Evolutionary conservation across 2,113 vertebrate genomes (phyloP), one percentile per base, ranked within the genome.

Genomic region (Dipodomys merriami): DNA sequence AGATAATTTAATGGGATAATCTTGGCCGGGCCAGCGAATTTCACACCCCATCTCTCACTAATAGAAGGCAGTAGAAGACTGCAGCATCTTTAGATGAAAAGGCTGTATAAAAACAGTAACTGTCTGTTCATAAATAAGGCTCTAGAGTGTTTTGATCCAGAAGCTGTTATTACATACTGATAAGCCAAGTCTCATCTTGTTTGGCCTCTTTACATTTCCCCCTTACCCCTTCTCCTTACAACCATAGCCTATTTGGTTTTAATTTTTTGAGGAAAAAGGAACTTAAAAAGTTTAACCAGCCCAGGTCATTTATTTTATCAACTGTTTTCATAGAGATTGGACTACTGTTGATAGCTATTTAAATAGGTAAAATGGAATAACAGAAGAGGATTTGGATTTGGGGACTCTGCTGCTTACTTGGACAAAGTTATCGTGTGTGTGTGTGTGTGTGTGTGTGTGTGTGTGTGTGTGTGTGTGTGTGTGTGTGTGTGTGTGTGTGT

Each of bases 51-150:
- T 96, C 91, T 76, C 49, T 94, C 22, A 78, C 39, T 83, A 95
- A 83, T 53, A 80, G 93, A 94, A 79, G 7, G 72, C 96, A 77
- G 87, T 44, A 65, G 65, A 82, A 12, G 84, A 7, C 88, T 72
- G 77, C 27, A 12, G n/a, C 90, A 80, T 94, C 2, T 90, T 96
- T 23, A 7, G 69, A 73, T 72, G 83, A 94, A 73, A 60, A 96
- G 93, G 79, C 25, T 95, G 88, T 95, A 33, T 83, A 25, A 95
- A 68, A 76, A 76, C 53, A 39, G 89, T 94, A 90, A 96, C 95
- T 96, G 94, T 95, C 94, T 95, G 91, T 95, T 90, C 90, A 95
- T 92, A 96, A 97, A 96, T 96, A 96, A 96, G 95, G 92, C 86
- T 94, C 96, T 92, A 57, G 23, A 71, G 91, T 86, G 95, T 94